phyloP scores from a whole-genome alignment of 2,797 vertebrate species.

The Acrossocheilus fasciatus region DNA sequence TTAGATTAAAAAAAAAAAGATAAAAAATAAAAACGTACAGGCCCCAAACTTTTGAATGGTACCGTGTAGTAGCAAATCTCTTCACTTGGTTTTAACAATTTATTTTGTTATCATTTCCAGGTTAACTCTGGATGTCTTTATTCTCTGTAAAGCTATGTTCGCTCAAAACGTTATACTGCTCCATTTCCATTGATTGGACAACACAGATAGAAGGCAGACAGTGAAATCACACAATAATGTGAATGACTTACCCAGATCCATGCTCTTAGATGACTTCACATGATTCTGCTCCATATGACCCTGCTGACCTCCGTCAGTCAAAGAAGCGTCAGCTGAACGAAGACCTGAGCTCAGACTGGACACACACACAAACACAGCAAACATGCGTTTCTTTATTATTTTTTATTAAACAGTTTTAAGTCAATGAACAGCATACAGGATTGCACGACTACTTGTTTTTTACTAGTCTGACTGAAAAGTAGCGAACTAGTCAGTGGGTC shows the following conservation, averaged over 20 bases:
- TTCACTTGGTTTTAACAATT: no score
- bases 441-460: background rate
- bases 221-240: slow-evolving; percentile 47
- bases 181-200: background rate
- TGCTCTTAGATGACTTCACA: slow-evolving; percentile 94
- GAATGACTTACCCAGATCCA: slow-evolving; percentile 92
- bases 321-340: slow-evolving; percentile 62
- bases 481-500: background rate
- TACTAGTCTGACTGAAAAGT: background rate
- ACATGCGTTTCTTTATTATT: background rate
- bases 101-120: no score
- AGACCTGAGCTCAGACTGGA: slow-evolving; percentile 57
- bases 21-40: background rate
- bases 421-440: background rate
- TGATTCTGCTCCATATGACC: slow-evolving; percentile 83
- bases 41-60: background rate
- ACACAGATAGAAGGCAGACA: background rate
- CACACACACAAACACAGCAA: slow-evolving; percentile 16
- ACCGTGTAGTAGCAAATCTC: background rate
- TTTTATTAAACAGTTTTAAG: background rate
- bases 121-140: background rate
- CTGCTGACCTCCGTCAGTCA: slow-evolving; percentile 62
- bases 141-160: background rate
- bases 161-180: background rate
- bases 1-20: background rate